These are phyloP conservation scores for Phrynocephalus forsythii DNA, from an alignment of 2,797 vertebrate species.

Conservation along the genomic window DNA sequence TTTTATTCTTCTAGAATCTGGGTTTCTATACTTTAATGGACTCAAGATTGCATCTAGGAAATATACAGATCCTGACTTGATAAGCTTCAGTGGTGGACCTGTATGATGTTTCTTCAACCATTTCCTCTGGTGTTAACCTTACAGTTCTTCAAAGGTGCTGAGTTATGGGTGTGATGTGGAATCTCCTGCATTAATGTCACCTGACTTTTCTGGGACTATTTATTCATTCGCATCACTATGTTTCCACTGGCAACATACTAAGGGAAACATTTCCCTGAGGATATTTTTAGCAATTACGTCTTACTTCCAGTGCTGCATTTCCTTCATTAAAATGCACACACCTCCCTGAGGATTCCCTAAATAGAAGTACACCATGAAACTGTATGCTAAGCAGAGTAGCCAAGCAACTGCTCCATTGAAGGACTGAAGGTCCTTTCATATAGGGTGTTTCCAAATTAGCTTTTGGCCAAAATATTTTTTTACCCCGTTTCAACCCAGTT, in stretches of 20 bases:
- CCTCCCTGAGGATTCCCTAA: slow-evolving; percentile 41
- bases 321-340: slow-evolving; percentile 43
- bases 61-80: background rate
- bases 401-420: background rate
- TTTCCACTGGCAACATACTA: background rate
- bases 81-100: background rate
- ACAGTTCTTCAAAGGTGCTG: background rate
- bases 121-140: background rate
- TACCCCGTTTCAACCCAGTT: slow-evolving; percentile 7
- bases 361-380: slow-evolving; percentile 28
- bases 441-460: slow-evolving; percentile 14
- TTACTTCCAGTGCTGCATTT: slow-evolving; percentile 50
- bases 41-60: background rate
- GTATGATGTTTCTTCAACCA: background rate
- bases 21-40: background rate
- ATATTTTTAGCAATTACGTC: slow-evolving; percentile 23
- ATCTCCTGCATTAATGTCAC: background rate
- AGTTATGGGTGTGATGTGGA: background rate
- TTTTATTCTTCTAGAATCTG: background rate
- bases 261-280: slow-evolving; percentile 10
- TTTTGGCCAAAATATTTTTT: slow-evolving; percentile 8
- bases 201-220: background rate
- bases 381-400: background rate
- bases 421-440: slow-evolving; percentile 20
- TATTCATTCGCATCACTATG: background rate